Evolutionary conservation across 2,797 vertebrate genomes (phyloP).

Genomic region (Alfaro cultratus): DNA sequence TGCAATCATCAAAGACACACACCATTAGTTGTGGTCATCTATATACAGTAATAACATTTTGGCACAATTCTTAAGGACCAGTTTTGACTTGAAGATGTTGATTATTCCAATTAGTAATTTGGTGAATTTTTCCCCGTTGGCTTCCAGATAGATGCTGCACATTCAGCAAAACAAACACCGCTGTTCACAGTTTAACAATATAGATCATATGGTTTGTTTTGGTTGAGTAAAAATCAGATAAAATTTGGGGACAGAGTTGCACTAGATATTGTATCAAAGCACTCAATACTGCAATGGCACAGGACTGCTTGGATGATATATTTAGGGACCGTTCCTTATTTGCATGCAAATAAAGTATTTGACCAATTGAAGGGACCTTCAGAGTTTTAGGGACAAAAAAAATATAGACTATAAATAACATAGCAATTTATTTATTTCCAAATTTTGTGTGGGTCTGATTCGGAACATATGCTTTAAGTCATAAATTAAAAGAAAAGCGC

Average conservation of each 20-base stretch:
- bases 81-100: slow-evolving; percentile 73
- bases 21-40: slow-evolving; percentile 83
- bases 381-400: neutral
- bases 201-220: neutral
- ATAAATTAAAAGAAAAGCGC: neutral
- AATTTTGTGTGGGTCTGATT: neutral
- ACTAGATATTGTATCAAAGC: neutral
- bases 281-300: neutral
- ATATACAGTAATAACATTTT: slow-evolving; percentile 73
- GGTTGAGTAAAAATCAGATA: neutral
- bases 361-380: neutral
- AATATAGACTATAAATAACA: neutral
- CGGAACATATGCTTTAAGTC: neutral
- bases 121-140: slow-evolving; percentile 47
- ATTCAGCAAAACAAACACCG: slow-evolving; percentile 29
- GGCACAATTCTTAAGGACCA: slow-evolving; percentile 69
- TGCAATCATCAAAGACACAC: slow-evolving; percentile 74
- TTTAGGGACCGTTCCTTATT: neutral
- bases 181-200: slow-evolving; percentile 45
- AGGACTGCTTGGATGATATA: neutral
- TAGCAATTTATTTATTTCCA: neutral
- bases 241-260: neutral
- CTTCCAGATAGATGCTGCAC: slow-evolving; percentile 36
- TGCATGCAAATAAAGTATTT: neutral
- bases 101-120: slow-evolving; percentile 59